phyloP scores from a whole-genome alignment of 1,140 invertebrate genomes.

The Ridgeia piscesae region DNA sequence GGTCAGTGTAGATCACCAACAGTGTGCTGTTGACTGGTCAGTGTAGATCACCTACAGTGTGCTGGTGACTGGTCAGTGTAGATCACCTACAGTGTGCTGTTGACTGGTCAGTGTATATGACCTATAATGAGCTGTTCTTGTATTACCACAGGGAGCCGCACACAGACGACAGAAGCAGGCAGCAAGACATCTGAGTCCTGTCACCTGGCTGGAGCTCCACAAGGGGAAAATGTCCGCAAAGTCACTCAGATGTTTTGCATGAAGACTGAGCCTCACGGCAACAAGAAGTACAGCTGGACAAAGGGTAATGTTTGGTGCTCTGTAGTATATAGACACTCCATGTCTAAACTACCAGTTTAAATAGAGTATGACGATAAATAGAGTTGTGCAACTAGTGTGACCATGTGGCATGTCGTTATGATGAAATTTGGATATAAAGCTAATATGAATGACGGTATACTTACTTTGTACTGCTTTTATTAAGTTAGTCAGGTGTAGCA shows the following conservation, averaged over 20 bases:
- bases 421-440: neutral
- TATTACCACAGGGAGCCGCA: slow-evolving; percentile 30
- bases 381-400: too few relatives aligned
- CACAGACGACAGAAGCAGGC: slow-evolving; percentile 35
- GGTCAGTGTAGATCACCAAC: too few relatives aligned
- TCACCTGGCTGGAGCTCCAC: slow-evolving; percentile 34
- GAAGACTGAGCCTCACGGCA: slow-evolving; percentile 29
- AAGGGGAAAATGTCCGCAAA: neutral
- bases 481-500: neutral
- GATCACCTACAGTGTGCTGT: too few relatives aligned
- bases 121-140: too few relatives aligned
- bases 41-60: too few relatives aligned
- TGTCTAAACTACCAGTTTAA: too few relatives aligned
- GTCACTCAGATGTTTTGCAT: slow-evolving; percentile 30
- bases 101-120: too few relatives aligned
- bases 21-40: too few relatives aligned
- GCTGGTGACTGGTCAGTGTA: too few relatives aligned
- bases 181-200: slow-evolving; percentile 39
- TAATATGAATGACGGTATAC: neutral
- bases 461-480: neutral
- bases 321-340: too few relatives aligned
- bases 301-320: slow-evolving; percentile 11
- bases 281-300: slow-evolving; percentile 30
- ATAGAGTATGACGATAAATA: too few relatives aligned
- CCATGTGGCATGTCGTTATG: too few relatives aligned